Conservation (phyloP, 2,113 vertebrate species). For the Scytalopus superciliaris region DNA sequence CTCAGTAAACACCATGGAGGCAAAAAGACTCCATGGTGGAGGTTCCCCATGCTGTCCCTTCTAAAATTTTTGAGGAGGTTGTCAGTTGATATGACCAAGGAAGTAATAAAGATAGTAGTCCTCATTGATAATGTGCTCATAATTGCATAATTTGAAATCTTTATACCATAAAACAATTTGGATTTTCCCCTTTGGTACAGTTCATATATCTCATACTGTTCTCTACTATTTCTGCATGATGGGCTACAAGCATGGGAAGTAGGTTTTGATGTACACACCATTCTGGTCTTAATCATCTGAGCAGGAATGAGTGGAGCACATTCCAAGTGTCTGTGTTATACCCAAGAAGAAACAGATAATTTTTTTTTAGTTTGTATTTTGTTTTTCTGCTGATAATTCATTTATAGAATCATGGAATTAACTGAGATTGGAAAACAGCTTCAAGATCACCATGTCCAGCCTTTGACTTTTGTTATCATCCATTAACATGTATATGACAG, state of each 20-base stretch:
- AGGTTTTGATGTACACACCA: fast-evolving
- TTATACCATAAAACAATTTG: not conserved
- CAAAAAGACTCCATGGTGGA: not conserved
- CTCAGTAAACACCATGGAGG: not conserved
- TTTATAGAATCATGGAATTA: not conserved
- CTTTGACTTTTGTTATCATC: not conserved
- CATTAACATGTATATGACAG: not conserved
- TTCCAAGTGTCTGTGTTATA: not conserved
- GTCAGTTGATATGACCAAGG: not conserved
- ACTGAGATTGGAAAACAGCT: not conserved
- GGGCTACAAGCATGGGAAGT: not conserved
- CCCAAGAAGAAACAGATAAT: not conserved
- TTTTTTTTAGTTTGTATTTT: not conserved
- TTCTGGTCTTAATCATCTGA: not conserved
- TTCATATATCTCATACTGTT: not conserved
- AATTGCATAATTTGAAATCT: not conserved
- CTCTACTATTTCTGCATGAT: not conserved
- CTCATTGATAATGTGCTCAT: not conserved
- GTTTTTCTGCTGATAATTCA: not conserved
- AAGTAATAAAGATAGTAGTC: not conserved
- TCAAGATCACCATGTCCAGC: not conserved
- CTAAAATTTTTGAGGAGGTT: not conserved
- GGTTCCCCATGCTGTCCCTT: not conserved
- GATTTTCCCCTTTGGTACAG: not conserved
- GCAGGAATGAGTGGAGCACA: not conserved